Conservation (phyloP, 2,113 vertebrate species). For the Heloderma charlesbogerti region DNA sequence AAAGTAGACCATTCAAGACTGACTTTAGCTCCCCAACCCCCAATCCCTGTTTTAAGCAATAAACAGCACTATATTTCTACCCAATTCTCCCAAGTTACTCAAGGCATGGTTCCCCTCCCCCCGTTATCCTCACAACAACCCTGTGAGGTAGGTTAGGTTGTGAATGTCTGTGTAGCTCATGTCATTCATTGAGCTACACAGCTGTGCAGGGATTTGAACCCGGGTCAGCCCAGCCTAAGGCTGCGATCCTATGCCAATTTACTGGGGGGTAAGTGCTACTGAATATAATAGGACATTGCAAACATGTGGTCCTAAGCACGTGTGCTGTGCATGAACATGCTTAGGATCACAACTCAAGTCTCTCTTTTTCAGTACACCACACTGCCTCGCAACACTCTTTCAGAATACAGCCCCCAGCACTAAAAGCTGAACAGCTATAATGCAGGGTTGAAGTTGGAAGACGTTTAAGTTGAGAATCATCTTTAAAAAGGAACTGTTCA, state of each 20-base stretch:
- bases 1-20: too few species aligned
- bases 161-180: not conserved
- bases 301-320: too few species aligned
- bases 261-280: too few species aligned
- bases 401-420: not conserved
- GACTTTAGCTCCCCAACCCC: not conserved
- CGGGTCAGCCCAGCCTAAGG: not conserved
- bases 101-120: not conserved
- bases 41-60: not conserved
- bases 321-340: not conserved
- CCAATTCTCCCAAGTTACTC: not conserved
- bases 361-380: not conserved
- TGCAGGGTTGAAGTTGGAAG: not conserved
- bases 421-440: not conserved
- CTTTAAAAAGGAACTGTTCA: too few species aligned
- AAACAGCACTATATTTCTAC: not conserved
- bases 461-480: too few species aligned
- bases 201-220: not conserved
- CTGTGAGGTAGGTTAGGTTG: not conserved
- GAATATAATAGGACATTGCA: too few species aligned
- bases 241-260: not conserved
- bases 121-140: not conserved
- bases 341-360: too few species aligned
- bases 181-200: not conserved
- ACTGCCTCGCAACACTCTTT: too few species aligned